A percentile compares a stretch with the other conserved stretches of the same genome.
Conservation (phyloP, 2,113 vertebrate genomes). For the Sakesphorus luctuosus region DNA sequence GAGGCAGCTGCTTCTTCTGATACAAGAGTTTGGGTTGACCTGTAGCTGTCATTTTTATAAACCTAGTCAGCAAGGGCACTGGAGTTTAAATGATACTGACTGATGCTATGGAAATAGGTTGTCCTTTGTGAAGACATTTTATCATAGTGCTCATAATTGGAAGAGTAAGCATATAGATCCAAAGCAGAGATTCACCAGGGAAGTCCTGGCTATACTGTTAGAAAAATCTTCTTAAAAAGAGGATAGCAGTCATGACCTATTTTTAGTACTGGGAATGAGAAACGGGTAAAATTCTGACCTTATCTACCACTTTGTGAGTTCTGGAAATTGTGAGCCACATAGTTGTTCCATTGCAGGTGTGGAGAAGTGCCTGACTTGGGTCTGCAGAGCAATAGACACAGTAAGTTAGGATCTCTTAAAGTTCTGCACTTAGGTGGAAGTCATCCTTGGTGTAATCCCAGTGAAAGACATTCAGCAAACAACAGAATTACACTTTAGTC, state of each 20-base stretch:
- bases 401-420: neutral
- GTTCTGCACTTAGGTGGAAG: neutral
- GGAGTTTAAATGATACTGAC: conserved; percentile 2
- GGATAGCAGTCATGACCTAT: neutral
- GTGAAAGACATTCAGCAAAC: neutral
- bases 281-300: neutral
- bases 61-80: conserved; percentile 17
- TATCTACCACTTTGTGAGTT: neutral
- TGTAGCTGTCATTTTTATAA: conserved; percentile 27
- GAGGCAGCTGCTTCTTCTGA: neutral
- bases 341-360: neutral
- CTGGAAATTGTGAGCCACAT: neutral
- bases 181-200: neutral
- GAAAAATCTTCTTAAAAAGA: neutral
- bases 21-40: neutral
- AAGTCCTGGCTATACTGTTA: neutral
- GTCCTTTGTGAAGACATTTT: conserved; percentile 20
- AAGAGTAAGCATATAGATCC: neutral
- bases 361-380: neutral
- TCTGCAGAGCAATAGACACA: neutral
- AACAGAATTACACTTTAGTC: neutral
- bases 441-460: neutral
- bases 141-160: neutral
- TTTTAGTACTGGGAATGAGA: neutral
- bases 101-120: neutral